These are phyloP conservation scores for Turnix velox DNA, from an alignment of 2,113 vertebrate genomes.

Conservation along the genomic window DNA sequence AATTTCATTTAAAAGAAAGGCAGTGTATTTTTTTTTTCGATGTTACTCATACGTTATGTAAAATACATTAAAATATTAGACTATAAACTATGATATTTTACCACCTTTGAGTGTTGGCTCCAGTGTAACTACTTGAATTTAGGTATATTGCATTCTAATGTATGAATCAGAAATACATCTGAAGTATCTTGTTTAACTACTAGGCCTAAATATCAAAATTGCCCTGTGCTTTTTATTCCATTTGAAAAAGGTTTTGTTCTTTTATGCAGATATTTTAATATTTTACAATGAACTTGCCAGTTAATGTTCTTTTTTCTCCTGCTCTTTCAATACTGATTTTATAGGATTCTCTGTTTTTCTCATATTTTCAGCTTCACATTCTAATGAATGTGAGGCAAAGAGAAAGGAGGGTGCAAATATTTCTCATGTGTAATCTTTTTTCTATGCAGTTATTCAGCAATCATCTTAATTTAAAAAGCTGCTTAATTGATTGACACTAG, in stretches of 20 bases:
- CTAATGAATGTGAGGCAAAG: slow-evolving; percentile 6
- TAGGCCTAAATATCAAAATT: neutral
- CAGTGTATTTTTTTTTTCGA: neutral
- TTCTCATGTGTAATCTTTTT: neutral
- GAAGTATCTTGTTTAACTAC: neutral
- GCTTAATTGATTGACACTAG: too few relatives aligned
- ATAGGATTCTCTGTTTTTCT: slow-evolving; percentile 37
- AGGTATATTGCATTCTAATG: neutral
- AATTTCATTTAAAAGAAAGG: neutral
- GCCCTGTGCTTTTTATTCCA: neutral
- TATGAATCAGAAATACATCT: neutral
- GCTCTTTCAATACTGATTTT: neutral
- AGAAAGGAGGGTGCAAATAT: neutral
- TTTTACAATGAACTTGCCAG: neutral
- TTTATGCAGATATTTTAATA: slow-evolving; percentile 18
- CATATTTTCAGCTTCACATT: slow-evolving; percentile 22
- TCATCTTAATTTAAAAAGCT: too few relatives aligned
- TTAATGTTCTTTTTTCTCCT: slow-evolving; percentile 6
- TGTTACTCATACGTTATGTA: neutral
- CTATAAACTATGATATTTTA: neutral
- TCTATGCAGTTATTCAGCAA: neutral
- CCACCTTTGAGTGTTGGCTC: neutral
- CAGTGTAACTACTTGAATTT: neutral
- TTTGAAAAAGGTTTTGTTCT: neutral
- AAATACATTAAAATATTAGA: neutral